Percentiles rank a stretch among this genome's conserved stretches.
Conservation (phyloP, 2,113 vertebrate genomes). For the Platysternon megacephalum region DNA sequence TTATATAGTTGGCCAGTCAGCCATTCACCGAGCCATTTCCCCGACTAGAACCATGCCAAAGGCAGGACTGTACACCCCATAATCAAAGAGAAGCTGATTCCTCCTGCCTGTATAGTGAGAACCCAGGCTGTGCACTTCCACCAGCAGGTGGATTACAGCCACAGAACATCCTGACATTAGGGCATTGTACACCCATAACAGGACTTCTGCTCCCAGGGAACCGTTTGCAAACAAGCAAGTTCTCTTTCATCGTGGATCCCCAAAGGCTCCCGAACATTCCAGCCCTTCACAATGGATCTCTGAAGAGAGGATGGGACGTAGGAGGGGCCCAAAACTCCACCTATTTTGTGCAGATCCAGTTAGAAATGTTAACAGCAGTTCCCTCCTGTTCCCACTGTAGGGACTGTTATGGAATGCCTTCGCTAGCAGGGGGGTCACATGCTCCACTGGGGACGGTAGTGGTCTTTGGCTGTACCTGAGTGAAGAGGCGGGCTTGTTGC, state of each 20-base stretch:
- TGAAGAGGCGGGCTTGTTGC: not conserved
- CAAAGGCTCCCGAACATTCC: constrained; percentile 56
- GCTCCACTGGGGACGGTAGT: fast-evolving
- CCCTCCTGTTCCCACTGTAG: not conserved
- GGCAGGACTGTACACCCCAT: not conserved
- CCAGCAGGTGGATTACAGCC: fast-evolving
- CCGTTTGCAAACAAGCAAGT: constrained; percentile 55
- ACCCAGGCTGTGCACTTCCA: not conserved
- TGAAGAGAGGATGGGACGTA: constrained; percentile 56
- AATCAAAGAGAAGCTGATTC: not conserved
- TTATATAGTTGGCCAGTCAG: too few relatives aligned
- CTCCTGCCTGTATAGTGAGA: not conserved
- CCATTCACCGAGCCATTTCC: not conserved
- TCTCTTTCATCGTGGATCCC: constrained; percentile 52
- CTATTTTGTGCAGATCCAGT: constrained; percentile 36
- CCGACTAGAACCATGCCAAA: not conserved
- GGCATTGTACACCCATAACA: not conserved
- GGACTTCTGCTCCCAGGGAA: constrained; percentile 13
- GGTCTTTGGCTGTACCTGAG: not conserved
- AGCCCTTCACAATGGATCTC: constrained; percentile 54
- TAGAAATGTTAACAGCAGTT: constrained; percentile 24
- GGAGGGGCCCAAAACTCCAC: constrained; percentile 66
- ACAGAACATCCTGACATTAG: fast-evolving
- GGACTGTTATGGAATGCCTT: not conserved
- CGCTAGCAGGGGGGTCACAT: fast-evolving